Percentiles rank a stretch among this genome's conserved stretches.
Evolutionary conservation across 2,797 vertebrate species (phyloP).

Genomic region (Tympanoctomys barrerae): DNA sequence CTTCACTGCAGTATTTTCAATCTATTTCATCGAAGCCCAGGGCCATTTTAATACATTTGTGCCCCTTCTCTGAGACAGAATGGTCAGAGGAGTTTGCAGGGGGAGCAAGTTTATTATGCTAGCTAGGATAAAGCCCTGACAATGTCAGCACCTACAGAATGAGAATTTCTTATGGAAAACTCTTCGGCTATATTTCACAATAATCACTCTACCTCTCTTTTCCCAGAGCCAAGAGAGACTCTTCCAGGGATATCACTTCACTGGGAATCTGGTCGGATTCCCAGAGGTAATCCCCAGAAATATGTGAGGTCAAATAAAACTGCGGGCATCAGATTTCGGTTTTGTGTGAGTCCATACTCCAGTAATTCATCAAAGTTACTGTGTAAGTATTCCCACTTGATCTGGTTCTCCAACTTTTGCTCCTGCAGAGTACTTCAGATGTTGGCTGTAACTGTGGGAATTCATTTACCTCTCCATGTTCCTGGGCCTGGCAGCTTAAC

Average conservation of each 20-base stretch:
- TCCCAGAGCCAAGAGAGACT: not conserved
- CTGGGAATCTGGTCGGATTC: not conserved
- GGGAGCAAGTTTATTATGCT: not conserved
- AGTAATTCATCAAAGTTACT: not conserved
- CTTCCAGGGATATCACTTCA: not conserved
- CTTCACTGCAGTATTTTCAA: not conserved
- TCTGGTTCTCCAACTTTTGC: not conserved
- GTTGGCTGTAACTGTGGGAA: not conserved
- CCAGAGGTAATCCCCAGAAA: not conserved
- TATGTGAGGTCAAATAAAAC: not conserved
- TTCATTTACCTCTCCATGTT: not conserved
- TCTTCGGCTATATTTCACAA: not conserved
- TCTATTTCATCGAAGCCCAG: not conserved
- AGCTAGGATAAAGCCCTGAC: not conserved
- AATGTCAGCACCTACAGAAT: not conserved
- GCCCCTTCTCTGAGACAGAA: not conserved
- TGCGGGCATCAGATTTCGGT: not conserved
- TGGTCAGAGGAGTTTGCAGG: fast-evolving
- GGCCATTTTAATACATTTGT: not conserved
- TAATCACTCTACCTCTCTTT: not conserved
- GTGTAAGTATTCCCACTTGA: not conserved
- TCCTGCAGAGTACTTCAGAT: not conserved
- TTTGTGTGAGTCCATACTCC: not conserved
- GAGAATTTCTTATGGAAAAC: not conserved
- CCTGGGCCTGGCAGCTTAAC: not conserved